Conservation (phyloP, 2,113 vertebrate species). For the Cathartes aura region DNA sequence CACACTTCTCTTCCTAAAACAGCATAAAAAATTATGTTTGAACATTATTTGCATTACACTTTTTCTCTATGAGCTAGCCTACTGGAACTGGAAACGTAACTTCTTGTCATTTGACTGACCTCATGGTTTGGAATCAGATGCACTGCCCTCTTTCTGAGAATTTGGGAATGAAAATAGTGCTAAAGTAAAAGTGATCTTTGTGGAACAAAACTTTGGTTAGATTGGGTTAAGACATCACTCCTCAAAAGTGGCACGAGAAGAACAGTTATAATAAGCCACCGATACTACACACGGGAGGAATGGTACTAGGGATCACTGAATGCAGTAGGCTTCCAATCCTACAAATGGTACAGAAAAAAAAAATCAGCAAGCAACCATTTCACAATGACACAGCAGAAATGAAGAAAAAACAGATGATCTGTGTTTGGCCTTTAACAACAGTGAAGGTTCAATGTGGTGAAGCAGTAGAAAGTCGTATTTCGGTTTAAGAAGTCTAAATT, state of each 20-base stretch:
- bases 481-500: neutral
- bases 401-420: slow-evolving; percentile 71
- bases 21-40: slow-evolving; percentile 67
- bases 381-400: slow-evolving; percentile 69
- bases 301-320: slow-evolving; percentile 59
- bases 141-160: slow-evolving; percentile 73
- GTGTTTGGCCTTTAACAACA: slow-evolving; percentile 77
- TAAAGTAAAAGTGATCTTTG: slow-evolving; percentile 67
- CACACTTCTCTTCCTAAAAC: slow-evolving; percentile 79
- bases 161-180: slow-evolving; percentile 70
- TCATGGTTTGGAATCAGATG: slow-evolving; percentile 72
- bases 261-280: slow-evolving; percentile 72
- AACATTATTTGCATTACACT: slow-evolving; percentile 69
- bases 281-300: slow-evolving; percentile 67
- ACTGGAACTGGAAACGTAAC: slow-evolving; percentile 73
- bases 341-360: slow-evolving; percentile 74
- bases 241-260: slow-evolving; percentile 68
- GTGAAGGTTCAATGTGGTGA: slow-evolving; percentile 43
- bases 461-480: slow-evolving; percentile 24
- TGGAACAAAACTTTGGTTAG: slow-evolving; percentile 78
- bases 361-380: slow-evolving; percentile 75
- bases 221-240: slow-evolving; percentile 64
- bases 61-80: slow-evolving; percentile 68
- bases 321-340: slow-evolving; percentile 76
- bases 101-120: slow-evolving; percentile 73